Conservation (phyloP, 1,140 invertebrate genomes). For the Oedothorax gibbosus region DNA sequence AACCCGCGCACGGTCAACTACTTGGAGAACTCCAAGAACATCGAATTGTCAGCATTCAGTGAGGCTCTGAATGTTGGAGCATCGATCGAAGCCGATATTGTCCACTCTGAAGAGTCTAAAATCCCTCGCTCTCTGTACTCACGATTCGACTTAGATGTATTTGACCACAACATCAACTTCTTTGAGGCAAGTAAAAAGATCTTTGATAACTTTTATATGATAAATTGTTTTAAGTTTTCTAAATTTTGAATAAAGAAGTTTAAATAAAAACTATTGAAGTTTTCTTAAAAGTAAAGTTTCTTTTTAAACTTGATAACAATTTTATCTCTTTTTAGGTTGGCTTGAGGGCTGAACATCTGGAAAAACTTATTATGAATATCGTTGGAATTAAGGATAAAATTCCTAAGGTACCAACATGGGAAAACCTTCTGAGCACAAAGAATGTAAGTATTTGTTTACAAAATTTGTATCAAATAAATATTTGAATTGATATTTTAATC, state of each 20-base stretch:
- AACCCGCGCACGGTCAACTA: background rate
- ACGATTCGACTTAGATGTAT: constrained; percentile 86
- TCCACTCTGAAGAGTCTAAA: constrained; percentile 89
- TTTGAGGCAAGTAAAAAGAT: constrained; percentile 75
- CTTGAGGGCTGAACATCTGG: constrained; percentile 87
- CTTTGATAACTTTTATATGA: background rate
- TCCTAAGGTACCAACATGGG: constrained; percentile 8
- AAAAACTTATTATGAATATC: constrained; percentile 66
- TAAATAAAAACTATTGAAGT: background rate
- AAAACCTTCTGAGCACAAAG: background rate
- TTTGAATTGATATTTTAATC: background rate
- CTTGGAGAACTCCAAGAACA: constrained; percentile 48
- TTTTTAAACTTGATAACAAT: background rate
- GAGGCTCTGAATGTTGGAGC: constrained; percentile 22
- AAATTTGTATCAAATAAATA: background rate
- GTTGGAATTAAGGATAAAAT: constrained; percentile 1
- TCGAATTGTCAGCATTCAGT: constrained; percentile 33
- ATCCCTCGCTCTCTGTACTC: constrained; percentile 81
- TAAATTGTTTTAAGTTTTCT: background rate
- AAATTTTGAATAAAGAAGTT: background rate
- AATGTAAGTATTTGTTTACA: constrained; percentile 22
- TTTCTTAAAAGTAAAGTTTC: too few relatives aligned
- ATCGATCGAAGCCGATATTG: constrained; percentile 34
- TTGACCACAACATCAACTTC: constrained; percentile 87
- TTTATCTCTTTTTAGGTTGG: constrained; percentile 71